phyloP scores from a whole-genome alignment of 2,113 vertebrate species.

The Lichenostomus cassidix region DNA sequence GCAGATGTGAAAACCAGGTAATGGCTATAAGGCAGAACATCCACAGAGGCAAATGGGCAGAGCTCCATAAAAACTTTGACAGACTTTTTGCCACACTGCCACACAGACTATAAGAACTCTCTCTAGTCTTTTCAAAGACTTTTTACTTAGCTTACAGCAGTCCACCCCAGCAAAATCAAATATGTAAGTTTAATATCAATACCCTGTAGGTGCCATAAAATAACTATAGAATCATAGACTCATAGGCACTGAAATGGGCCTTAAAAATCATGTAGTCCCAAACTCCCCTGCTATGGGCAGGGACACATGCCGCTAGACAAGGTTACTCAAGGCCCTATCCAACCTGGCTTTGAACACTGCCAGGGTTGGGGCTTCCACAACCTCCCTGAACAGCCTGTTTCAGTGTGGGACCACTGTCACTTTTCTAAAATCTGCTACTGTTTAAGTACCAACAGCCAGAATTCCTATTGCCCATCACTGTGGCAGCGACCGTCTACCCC shows the following conservation, averaged over 20 bases:
- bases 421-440: neutral
- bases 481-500: neutral
- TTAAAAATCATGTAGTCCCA: neutral
- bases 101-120: neutral
- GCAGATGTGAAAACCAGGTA: neutral
- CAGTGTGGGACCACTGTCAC: neutral
- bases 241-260: neutral
- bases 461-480: neutral
- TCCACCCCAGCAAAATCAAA: neutral
- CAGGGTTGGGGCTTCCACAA: neutral
- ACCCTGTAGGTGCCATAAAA: neutral
- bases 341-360: neutral
- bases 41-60: neutral
- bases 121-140: neutral
- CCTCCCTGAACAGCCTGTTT: neutral
- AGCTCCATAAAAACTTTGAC: neutral
- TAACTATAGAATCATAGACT: neutral
- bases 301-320: neutral
- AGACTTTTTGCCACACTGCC: neutral
- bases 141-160: neutral
- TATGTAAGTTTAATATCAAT: neutral
- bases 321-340: neutral
- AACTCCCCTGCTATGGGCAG: neutral
- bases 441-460: neutral
- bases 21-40: neutral